Evolutionary conservation across 2,797 vertebrate species (phyloP), one percentile per base, ranked within the genome.

Genomic region (Pseudochirops corinnae): DNA sequence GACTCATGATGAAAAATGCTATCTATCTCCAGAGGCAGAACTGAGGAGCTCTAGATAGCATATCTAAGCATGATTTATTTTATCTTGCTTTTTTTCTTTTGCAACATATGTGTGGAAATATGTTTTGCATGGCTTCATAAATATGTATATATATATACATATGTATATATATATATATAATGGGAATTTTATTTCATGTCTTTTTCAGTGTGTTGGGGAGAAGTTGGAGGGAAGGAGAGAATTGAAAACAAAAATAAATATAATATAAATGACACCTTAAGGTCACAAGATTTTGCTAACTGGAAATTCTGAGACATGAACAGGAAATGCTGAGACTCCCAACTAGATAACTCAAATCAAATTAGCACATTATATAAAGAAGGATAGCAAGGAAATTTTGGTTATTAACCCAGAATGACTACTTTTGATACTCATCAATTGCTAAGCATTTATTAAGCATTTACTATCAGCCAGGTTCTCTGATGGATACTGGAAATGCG

Each of bases 301-400:
- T 46, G 9, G 39, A 26, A 28, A 31, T 94, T 96, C 92, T 56
- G 92, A 90, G 55, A 93, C 24, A 92, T 33, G 95, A 93, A 92
- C 11, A 95, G 94, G 31, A 31, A 93, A 91, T 11, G 0, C 52
- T 53, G 16, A 53, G 13, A 4, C 1, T 10, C 82, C 58, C 7
- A 29, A 82, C 1, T 92, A 95, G 91, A 26, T n/a, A 52, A 62
- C 1, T 62, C 82, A 95, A 90, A 39, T 91, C 18, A 93, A 93
- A 95, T 57, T 24, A 93, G 2, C 9, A 93, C 21, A 82, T 82
- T 26, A 29, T 26, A 92, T 18, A 56, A 55, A 26, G n/a, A 91
- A 96, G 55, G 62, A 94, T 94, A 53, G 55, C 9, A 95, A 56
- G 10, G n/a, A 55, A 0, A 39, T 21, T 26, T 90, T 93, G 50